Base-by-base conservation (phyloP, 2,113 vertebrate genomes). In the Oxygymnocypris stewartii region DNA sequence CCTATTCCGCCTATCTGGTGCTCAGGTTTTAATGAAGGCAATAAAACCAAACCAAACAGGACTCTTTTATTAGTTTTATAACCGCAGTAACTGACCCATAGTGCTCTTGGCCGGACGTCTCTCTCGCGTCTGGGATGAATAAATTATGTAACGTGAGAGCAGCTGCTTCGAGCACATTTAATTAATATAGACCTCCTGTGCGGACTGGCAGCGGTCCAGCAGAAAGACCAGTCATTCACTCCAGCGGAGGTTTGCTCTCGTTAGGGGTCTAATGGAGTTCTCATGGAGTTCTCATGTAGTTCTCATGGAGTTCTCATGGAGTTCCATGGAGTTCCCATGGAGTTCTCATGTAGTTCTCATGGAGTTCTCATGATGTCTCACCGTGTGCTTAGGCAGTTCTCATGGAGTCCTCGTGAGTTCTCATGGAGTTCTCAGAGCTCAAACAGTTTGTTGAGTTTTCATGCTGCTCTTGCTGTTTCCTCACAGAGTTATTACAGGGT, bases 111-210 rank as follows among this genome's bases (percentile, higher is more conserved):
- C 10, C 31, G 18, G 44, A 18, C 35, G 31, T 12, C 28, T 35
- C 54, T 71, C 47, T 40, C 63, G 23, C 25, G 77, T 89, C 40
- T 44, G 74, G 74, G 78, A 84, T 84, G 49, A 88, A 82, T 75
- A 87, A 82, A 79, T 91, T 82, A 82, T 87, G 83, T 89, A 89
- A 84, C 31, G 31, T 78, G 65, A 69, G 28, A 90, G 77, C 90
- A 90, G 85, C 88, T 88, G 89, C 88, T 86, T 79, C 69, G 40
- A 65, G 84, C 85, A 3, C 65, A 73, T 88, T 90, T 89, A 84
- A 90, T 90, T 87, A 88, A 89, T 87, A 63, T 67, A 84, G 69
- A 42, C 59, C 65, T 85, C 59, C 61, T 74, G 71, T 44, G 4
- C 28, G 23, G 1, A 10, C 71, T 74, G 71, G 37, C 71, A 23